phyloP scores from a whole-genome alignment of 2,113 vertebrate species.

The Cnemophilus loriae region DNA sequence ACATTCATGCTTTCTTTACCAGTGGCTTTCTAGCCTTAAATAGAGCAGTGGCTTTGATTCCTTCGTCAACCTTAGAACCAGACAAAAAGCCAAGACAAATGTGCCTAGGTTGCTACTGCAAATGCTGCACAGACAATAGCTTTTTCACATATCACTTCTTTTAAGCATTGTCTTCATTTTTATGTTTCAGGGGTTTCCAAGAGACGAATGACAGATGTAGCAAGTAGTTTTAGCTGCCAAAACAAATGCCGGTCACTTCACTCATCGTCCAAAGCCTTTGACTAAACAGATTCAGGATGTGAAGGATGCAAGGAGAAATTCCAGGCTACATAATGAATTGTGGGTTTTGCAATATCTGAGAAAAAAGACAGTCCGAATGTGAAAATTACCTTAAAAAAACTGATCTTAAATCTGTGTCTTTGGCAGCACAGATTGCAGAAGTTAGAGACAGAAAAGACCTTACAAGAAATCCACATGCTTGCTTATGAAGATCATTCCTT shows the following conservation, averaged over 20 bases:
- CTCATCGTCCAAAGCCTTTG: not conserved
- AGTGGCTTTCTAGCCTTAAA: not conserved
- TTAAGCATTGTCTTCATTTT: not conserved
- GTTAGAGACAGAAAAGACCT: not conserved
- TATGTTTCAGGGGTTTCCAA: not conserved
- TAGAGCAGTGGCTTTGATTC: not conserved
- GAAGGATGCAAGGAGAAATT: not conserved
- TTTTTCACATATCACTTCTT: not conserved
- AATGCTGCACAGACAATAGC: not conserved
- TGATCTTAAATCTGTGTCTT: not conserved
- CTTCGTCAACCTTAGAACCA: not conserved
- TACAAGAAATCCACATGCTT: not conserved
- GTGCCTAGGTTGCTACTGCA: not conserved
- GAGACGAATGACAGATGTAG: not conserved
- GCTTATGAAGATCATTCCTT: not conserved
- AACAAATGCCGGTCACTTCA: not conserved
- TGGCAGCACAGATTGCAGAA: not conserved
- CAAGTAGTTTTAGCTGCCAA: not conserved
- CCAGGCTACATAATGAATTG: not conserved
- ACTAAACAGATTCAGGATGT: not conserved
- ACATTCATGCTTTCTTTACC: not conserved
- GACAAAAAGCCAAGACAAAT: not conserved
- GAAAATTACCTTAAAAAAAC: not conserved
- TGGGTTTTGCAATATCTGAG: not conserved
- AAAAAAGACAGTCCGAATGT: not conserved